phyloP scores from a whole-genome alignment of 2,113 vertebrate genomes.

The Manacus vitellinus region DNA sequence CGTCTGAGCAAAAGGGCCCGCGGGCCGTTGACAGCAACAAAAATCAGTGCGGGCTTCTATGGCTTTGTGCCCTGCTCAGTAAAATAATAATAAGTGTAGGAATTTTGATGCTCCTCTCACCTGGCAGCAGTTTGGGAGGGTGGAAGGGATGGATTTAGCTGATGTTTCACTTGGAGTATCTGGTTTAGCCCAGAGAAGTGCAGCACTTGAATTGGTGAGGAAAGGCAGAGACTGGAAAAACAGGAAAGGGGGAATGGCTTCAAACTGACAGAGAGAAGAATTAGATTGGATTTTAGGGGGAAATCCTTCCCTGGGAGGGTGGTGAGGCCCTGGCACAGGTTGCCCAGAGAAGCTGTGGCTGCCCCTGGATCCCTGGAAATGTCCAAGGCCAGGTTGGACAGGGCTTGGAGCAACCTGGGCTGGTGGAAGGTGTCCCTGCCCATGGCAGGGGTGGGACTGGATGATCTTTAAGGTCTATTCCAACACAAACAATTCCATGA shows the following conservation, averaged over 20 bases:
- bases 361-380: not conserved
- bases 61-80: not conserved
- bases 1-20: not conserved
- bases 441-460: no score
- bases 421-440: not conserved
- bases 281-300: not conserved
- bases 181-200: not conserved
- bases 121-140: not conserved
- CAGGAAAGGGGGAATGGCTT: not conserved
- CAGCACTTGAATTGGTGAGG: not conserved
- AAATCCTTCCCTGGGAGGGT: not conserved
- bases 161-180: accelerated
- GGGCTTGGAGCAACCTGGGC: accelerated
- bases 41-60: not conserved
- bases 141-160: not conserved
- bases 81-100: accelerated
- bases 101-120: accelerated
- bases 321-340: accelerated
- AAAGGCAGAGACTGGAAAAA: not conserved
- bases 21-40: not conserved
- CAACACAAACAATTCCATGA: not conserved
- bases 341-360: not conserved
- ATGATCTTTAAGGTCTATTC: not conserved
- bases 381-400: accelerated
- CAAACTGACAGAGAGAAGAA: not conserved